These are phyloP conservation scores for Eurypyga helias DNA, from an alignment of 2,113 vertebrate species.

Conservation along the genomic window DNA sequence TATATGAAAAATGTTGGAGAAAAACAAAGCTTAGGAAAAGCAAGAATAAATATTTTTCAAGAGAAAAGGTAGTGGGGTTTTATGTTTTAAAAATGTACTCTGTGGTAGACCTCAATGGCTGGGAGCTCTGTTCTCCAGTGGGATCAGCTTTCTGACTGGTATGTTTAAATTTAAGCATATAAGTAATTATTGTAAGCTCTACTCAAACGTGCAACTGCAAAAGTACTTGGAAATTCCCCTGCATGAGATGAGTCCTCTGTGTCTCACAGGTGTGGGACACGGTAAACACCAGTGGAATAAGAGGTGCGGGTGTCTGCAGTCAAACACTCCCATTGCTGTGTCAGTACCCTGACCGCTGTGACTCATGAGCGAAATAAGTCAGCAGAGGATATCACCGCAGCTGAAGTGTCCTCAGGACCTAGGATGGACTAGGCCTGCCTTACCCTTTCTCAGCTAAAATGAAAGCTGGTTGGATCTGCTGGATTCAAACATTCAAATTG, in stretches of 20 bases:
- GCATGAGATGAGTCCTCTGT: not conserved
- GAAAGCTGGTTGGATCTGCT: not conserved
- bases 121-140: not conserved
- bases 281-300: not conserved
- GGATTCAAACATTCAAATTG: not conserved
- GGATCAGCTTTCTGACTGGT: not conserved
- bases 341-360: not conserved
- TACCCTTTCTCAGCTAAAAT: not conserved
- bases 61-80: not conserved
- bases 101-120: not conserved
- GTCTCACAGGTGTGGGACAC: not conserved
- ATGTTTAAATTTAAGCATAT: not conserved
- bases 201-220: not conserved
- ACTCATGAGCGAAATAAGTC: not conserved
- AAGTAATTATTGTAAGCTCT: not conserved
- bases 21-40: slow-evolving; percentile 48
- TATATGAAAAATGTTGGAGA: slow-evolving; percentile 43
- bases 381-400: not conserved
- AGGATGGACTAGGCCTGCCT: not conserved
- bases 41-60: slow-evolving; percentile 53
- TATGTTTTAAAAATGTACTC: slow-evolving; percentile 14
- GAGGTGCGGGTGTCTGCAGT: not conserved
- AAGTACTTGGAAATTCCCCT: not conserved
- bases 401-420: not conserved
- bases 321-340: not conserved